phyloP scores from a whole-genome alignment of 2,888 invertebrate genomes.

The Phortica okadai region DNA sequence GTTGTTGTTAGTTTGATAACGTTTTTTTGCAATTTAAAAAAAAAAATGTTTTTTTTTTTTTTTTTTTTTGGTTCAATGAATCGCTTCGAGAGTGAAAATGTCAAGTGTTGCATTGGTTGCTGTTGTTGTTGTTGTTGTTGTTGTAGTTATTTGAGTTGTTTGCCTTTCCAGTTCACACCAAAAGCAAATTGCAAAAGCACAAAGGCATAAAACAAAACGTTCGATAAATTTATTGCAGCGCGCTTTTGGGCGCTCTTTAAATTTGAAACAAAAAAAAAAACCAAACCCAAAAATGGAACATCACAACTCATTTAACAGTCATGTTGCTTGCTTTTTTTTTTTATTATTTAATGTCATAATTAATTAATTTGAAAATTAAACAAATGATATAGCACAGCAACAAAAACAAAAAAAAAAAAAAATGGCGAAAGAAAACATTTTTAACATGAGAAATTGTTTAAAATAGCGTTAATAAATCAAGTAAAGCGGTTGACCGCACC shows the following conservation, averaged over 20 bases:
- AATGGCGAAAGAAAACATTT: not conserved
- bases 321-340: not conserved
- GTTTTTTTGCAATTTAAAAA: too few species aligned
- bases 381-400: not conserved
- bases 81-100: not conserved
- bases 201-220: not conserved
- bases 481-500: conserved; percentile 41
- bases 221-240: not conserved
- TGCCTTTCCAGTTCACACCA: not conserved
- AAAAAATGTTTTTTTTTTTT: not conserved
- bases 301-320: not conserved
- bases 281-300: not conserved
- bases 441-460: conserved; percentile 40
- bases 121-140: conserved; percentile 14
- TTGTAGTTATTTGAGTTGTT: not conserved
- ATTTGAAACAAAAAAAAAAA: not conserved
- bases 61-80: not conserved
- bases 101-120: not conserved
- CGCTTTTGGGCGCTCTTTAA: not conserved
- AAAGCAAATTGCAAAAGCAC: not conserved
- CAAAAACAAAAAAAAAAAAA: not conserved
- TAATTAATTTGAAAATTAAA: conserved; percentile 25
- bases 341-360: conserved; percentile 14
- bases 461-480: conserved; percentile 26
- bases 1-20: not conserved